Conservation (phyloP, 2,797 vertebrate genomes). For the Phalanger gymnotis region DNA sequence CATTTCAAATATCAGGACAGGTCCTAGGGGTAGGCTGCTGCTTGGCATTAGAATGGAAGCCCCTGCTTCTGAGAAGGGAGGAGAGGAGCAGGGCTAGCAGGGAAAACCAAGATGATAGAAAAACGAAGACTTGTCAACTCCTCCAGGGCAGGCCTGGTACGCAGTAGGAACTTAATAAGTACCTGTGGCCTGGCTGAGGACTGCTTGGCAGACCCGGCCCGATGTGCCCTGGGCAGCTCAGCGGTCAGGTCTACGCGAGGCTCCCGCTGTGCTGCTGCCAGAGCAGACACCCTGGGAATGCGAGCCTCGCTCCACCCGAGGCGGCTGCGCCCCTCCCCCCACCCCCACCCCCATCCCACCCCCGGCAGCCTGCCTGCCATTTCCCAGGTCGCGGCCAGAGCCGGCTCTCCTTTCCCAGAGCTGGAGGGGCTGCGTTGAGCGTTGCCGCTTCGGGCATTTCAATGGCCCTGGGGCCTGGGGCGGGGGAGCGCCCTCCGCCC, state of each 20-base stretch:
- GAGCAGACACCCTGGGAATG: not conserved
- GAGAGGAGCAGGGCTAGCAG: not conserved
- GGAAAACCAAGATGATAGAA: too few species aligned
- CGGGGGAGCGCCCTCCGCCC: constrained; percentile 24
- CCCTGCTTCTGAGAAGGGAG: too few species aligned
- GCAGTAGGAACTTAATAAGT: not conserved
- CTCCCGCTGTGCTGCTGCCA: not conserved
- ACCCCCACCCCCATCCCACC: too few species aligned
- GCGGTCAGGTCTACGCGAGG: not conserved
- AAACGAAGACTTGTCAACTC: not conserved
- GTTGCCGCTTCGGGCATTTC: not conserved
- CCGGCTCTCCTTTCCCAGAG: not conserved
- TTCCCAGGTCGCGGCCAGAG: not conserved
- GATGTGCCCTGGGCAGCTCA: not conserved
- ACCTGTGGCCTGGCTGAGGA: too few species aligned
- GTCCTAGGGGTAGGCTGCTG: not conserved
- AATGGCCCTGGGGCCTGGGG: not conserved
- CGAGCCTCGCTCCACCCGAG: not conserved
- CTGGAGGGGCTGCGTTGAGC: not conserved
- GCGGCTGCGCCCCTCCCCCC: too few species aligned
- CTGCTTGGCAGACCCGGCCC: too few species aligned
- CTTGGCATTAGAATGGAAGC: not conserved
- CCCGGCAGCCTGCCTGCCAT: not conserved
- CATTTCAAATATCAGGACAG: not conserved
- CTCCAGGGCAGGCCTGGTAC: not conserved